Base-by-base conservation (phyloP, 2,888 invertebrate species). In the Amorpha juglandis region DNA sequence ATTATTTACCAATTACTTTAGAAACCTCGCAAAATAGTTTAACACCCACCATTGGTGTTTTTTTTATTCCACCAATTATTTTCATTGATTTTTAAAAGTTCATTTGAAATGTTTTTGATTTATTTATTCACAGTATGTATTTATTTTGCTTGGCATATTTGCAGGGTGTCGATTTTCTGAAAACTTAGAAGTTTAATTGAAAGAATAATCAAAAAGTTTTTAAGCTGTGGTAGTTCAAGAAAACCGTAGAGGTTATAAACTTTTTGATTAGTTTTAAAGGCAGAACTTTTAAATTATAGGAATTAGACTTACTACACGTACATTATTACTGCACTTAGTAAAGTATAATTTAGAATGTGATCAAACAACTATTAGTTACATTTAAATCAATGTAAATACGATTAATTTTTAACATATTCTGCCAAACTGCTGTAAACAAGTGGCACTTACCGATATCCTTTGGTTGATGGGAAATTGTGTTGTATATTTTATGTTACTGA, bases 371-470 rank as follows among this genome's bases (percentile, higher is more conserved):
- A 63, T 21, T 47, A 33, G 47, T 33, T 47, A 63, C 47, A 14
- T 33, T 47, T 47, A n/a, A 47, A 63, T 19, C 35, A 58, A 1
- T 58, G 19, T 58, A 58, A 58, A 58, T 58, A 42, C 6, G 38
- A 58, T 1, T 58, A 38, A 58, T 58, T 19, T 38, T 58, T 27
- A 12, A 42, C 38, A 12, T 19, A 45, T 33, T 55, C 35, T 16
- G 53, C 27, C 27, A 55, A 53, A 64, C 27, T 33, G 45, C 33
- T 64, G 64, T 73, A 74, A 63, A 67, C 62, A 58, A 69, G 52
- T 48, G 72, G 68, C 38, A 76, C 87, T 84, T 78, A 87, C 87
- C 82, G 76, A 78, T 74, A 71, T 71, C 53, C 72, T 79, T 72
- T 69, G 69, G 63, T 68, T 63, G 62, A 69, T 63, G 68, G 69